Percentiles rank a stretch among this genome's conserved stretches.
Conservation (phyloP, 2,797 vertebrate genomes). For the Sitta carolinensis region DNA sequence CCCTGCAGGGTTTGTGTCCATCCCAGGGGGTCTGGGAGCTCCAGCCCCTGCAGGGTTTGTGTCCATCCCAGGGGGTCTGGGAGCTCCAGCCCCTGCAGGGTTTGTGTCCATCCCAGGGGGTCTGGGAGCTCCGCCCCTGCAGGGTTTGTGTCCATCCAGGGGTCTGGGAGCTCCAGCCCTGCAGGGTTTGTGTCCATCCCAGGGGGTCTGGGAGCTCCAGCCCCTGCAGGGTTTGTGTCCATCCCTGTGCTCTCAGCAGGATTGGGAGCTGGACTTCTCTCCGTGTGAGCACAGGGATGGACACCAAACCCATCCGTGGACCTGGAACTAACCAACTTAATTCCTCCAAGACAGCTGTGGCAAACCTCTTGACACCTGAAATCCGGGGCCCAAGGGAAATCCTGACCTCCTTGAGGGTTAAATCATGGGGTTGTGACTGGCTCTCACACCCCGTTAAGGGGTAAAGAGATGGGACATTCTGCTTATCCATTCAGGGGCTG, state of each 20-base stretch:
- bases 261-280: background rate
- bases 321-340: background rate
- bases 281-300: fast-evolving
- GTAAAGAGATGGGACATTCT: background rate
- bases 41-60: too few species aligned
- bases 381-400: background rate
- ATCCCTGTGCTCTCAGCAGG: fast-evolving
- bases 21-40: too few species aligned
- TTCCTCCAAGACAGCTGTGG: background rate
- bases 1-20: background rate
- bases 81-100: too few species aligned
- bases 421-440: background rate
- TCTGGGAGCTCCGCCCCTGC: fast-evolving
- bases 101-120: background rate
- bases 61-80: too few species aligned
- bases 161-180: background rate
- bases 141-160: background rate
- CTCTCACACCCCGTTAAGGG: background rate
- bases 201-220: too few species aligned
- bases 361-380: background rate
- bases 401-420: background rate
- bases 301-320: background rate
- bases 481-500: background rate
- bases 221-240: background rate
- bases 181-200: background rate